Conservation (phyloP, 1,140 invertebrate species). For the Sycophaga agraensis region DNA sequence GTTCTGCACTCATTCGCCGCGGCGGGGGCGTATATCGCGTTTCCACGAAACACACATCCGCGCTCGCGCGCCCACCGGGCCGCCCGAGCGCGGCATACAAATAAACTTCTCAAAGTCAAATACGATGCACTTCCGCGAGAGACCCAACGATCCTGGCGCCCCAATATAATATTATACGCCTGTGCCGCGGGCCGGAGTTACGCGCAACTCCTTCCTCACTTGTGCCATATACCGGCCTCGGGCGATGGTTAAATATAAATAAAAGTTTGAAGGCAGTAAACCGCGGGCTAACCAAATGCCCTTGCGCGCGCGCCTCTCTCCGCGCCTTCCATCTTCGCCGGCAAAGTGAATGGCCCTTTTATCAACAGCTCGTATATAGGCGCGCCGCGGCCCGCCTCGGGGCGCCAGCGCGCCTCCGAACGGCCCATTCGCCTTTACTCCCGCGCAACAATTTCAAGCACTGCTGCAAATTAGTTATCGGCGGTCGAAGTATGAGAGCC, state of each 20-base stretch:
- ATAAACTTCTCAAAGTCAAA: slow-evolving; percentile 39
- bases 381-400: too few species aligned
- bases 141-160: too few species aligned
- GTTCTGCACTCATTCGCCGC: slow-evolving; percentile 36
- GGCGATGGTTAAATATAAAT: slow-evolving; percentile 36
- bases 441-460: too few species aligned
- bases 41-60: slow-evolving; percentile 30
- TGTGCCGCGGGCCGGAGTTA: too few species aligned
- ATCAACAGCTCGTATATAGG: too few species aligned
- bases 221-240: slow-evolving; percentile 18
- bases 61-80: not conserved
- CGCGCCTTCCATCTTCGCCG: too few species aligned
- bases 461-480: too few species aligned
- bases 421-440: too few species aligned
- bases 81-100: not conserved
- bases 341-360: too few species aligned
- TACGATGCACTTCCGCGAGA: not conserved
- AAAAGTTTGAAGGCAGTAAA: slow-evolving; percentile 29
- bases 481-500: too few species aligned
- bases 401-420: too few species aligned
- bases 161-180: too few species aligned
- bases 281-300: slow-evolving; percentile 10
- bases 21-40: slow-evolving; percentile 33
- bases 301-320: not conserved
- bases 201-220: not conserved